These are phyloP conservation scores for Cabera pusaria DNA, from an alignment of 2,888 invertebrate species.

Conservation along the genomic window DNA sequence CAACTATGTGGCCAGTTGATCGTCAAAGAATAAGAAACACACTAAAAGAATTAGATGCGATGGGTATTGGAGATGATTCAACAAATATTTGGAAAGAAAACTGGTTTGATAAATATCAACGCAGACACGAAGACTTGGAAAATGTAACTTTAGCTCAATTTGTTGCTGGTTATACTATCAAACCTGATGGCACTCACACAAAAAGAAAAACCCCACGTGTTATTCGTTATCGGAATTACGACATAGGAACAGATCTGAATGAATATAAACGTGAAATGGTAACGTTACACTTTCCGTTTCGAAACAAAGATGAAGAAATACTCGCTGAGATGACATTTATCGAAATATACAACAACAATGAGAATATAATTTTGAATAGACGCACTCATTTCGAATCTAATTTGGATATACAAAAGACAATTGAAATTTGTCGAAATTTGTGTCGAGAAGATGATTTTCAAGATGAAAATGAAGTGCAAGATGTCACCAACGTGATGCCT, in stretches of 20 bases:
- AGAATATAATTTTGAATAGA: background rate
- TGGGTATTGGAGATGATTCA: too few species aligned
- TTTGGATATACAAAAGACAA: background rate
- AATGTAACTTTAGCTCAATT: too few species aligned
- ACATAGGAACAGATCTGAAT: background rate
- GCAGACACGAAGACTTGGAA: too few species aligned
- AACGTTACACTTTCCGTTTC: background rate
- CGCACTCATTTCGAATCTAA: background rate
- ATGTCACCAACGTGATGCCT: background rate
- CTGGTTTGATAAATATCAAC: too few species aligned
- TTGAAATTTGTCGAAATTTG: background rate
- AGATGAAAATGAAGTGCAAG: background rate
- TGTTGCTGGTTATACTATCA: too few species aligned
- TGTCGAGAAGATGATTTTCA: background rate
- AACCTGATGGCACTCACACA: too few species aligned
- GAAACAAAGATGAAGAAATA: background rate
- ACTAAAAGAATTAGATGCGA: too few species aligned
- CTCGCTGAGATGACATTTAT: background rate
- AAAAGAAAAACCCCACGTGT: background rate
- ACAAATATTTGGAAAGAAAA: too few species aligned
- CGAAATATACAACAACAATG: background rate
- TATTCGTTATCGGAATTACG: background rate
- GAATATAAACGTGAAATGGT: slow-evolving; percentile 4
- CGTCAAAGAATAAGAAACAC: background rate
- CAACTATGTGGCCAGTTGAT: background rate